These are phyloP conservation scores for Calyptommatus sinebrachiatus DNA, from an alignment of 2,113 vertebrate species.

Conservation along the genomic window DNA sequence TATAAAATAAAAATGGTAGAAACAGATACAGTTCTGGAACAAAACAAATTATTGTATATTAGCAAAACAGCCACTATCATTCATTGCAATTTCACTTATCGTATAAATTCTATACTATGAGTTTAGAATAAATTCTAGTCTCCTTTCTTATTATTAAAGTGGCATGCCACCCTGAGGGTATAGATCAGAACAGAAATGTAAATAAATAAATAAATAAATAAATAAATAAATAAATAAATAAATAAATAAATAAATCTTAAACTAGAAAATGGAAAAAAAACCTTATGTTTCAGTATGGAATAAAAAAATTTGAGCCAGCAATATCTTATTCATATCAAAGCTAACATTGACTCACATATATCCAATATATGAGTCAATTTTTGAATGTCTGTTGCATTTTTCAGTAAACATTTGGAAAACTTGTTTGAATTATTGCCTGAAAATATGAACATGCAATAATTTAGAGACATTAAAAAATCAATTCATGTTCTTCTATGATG, in stretches of 20 bases:
- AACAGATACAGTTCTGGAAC: neutral
- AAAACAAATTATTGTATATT: neutral
- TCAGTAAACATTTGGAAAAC: neutral
- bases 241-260: neutral
- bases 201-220: neutral
- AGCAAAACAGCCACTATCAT: neutral
- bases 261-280: neutral
- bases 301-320: neutral
- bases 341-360: neutral
- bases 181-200: no score
- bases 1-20: neutral
- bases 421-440: neutral
- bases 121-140: neutral
- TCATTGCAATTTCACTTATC: neutral
- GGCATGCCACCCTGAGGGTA: neutral
- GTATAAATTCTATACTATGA: no score
- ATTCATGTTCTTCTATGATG: neutral
- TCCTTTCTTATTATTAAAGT: neutral
- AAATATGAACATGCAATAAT: no score
- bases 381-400: neutral
- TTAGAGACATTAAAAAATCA: no score
- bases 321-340: neutral
- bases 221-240: neutral
- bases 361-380: neutral
- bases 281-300: neutral